phyloP scores from a whole-genome alignment of 1,140 invertebrate genomes.

The Dreissena polymorpha region DNA sequence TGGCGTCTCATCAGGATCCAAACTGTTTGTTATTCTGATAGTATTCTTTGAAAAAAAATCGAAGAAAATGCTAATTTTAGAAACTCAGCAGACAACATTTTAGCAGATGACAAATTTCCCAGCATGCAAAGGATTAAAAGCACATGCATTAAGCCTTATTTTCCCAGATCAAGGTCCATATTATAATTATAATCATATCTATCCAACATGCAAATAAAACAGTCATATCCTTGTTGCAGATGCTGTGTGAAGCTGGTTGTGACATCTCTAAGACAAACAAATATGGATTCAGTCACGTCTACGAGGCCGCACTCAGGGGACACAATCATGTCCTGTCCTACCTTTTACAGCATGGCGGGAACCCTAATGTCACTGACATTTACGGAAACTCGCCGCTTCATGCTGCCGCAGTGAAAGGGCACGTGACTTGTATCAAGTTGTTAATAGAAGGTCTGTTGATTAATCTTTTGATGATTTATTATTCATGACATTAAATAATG shows the following conservation, averaged over 20 bases:
- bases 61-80: too few species aligned
- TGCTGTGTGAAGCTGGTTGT: constrained; percentile 67
- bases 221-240: constrained; percentile 54
- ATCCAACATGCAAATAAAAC: too few species aligned
- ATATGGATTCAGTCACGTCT: constrained; percentile 69
- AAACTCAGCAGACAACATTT: too few species aligned
- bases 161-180: too few species aligned
- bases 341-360: constrained; percentile 60
- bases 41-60: too few species aligned
- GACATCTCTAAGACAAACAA: constrained; percentile 64
- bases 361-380: constrained; percentile 65
- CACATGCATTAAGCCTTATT: too few species aligned
- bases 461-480: background rate
- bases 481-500: background rate
- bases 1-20: too few species aligned
- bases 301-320: constrained; percentile 69
- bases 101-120: too few species aligned
- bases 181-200: too few species aligned
- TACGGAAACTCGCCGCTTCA: constrained; percentile 66
- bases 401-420: constrained; percentile 57
- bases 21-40: too few species aligned
- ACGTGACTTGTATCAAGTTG: constrained; percentile 52
- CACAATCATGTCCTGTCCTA: constrained; percentile 58
- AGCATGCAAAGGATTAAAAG: too few species aligned
- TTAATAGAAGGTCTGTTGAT: constrained; percentile 62